Evolutionary conservation across 2,888 invertebrate genomes (phyloP), one percentile per base, ranked within the genome.

Genomic region (Bhutanitis thaidina): DNA sequence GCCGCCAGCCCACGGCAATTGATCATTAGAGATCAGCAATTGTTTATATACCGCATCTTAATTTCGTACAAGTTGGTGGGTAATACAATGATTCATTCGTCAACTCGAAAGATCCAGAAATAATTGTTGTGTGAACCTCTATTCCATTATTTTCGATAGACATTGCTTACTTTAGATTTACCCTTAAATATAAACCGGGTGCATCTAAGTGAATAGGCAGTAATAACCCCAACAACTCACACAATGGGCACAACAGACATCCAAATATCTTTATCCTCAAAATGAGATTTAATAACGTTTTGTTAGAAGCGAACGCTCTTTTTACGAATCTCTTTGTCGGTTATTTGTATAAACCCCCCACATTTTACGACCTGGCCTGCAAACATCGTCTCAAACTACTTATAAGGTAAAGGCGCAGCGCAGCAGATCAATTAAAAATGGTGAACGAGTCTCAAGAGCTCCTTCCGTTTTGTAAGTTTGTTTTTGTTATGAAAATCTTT

Each of bases 241-340:
- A 76, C 74, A 77, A 76, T 67, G 49, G 52, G 44, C 58, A 60
- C 59, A 60, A 64, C 53, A 52, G 47, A 64, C 54, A 62, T 69
- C 61, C 58, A 75, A 73, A 79, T 69, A 74, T 76, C 69, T 69
- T 72, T 64, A 77, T 74, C 56, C 69, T 59, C 66, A 58, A 77
- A 83, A 80, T 75, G 62, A 78, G 83, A 80, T 86, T 85, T 85
- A 86, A 86, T 85, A 86, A 84, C 77, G 77, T 84, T 86, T 81
- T 81, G 78, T 85, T 73, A 71, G 67, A 65, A 58, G 61, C 65
- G 67, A 73, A 76, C 80, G 84, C 76, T 80, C 82, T 79, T 84
- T 82, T 83, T 70, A 75, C 67, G 62, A 74, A 71, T 66, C 67
- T 74, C 77, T 75, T 78, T 77, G 77, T 78, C 62, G 67, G 68